Conservation (phyloP, 2,888 invertebrate species). For the Phrixothrix hirtus region DNA sequence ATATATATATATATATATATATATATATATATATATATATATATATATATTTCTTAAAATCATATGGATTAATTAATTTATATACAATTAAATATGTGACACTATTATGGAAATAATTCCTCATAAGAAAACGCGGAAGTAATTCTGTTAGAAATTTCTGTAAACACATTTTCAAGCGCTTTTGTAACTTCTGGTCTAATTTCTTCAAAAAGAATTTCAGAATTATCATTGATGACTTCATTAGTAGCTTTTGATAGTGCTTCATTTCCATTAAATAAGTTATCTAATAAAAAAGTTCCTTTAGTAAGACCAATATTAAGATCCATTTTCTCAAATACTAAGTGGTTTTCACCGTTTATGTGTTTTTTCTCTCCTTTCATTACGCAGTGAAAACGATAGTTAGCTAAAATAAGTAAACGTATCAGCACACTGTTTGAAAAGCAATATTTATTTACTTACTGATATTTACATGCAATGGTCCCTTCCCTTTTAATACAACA, state of each 20-base stretch:
- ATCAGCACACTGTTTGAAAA: too few relatives aligned
- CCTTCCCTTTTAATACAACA: conserved; percentile 8
- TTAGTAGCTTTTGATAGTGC: conserved; percentile 67
- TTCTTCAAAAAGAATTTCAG: conserved; percentile 67
- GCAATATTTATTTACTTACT: too few relatives aligned
- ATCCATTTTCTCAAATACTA: conserved; percentile 67
- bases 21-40: too few relatives aligned
- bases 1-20: too few relatives aligned
- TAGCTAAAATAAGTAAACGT: conserved; percentile 58
- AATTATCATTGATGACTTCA: conserved; percentile 69
- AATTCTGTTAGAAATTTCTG: conserved; percentile 71
- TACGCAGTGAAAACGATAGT: conserved; percentile 67
- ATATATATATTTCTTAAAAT: too few relatives aligned
- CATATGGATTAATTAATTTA: too few relatives aligned
- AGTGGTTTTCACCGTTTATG: conserved; percentile 61
- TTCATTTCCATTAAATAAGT: conserved; percentile 69
- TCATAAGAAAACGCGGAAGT: conserved; percentile 74
- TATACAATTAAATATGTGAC: too few relatives aligned
- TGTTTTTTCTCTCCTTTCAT: conserved; percentile 65
- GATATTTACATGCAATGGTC: conserved; percentile 12
- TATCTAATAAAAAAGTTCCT: conserved; percentile 64
- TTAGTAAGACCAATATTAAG: conserved; percentile 64
- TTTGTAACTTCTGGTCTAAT: conserved; percentile 68
- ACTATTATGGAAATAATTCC: conserved; percentile 62
- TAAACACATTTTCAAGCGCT: conserved; percentile 66